Percentiles rank a stretch among this genome's conserved stretches.
phyloP scores from a whole-genome alignment of 2,888 invertebrate species.

The Lingula anatina region DNA sequence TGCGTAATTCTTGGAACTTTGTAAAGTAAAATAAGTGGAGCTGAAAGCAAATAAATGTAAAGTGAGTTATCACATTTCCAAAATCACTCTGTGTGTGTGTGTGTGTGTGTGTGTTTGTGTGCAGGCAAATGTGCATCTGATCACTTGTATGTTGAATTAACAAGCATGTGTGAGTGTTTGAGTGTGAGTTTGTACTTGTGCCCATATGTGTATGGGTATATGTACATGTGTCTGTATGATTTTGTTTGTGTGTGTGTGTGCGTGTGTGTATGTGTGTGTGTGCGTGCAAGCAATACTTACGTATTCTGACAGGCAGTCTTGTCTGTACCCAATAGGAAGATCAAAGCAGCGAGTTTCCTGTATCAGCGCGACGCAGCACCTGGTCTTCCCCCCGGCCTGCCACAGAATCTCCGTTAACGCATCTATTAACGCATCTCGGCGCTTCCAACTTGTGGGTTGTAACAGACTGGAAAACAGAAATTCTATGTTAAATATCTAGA shows the following conservation, averaged over 20 bases:
- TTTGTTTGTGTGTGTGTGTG: too few species aligned
- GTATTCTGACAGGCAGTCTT: conserved; percentile 72
- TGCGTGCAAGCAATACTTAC: conserved; percentile 50
- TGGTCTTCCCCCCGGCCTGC: conserved; percentile 62
- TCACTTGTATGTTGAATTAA: too few species aligned
- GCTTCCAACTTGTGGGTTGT: conserved; percentile 64
- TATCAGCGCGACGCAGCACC: conserved; percentile 31
- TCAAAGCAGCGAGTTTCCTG: conserved; percentile 47
- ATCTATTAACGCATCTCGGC: conserved; percentile 65
- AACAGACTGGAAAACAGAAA: conserved; percentile 61
- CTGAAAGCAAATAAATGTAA: conserved; percentile 54
- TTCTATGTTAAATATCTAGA: too few species aligned
- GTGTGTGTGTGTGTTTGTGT: too few species aligned
- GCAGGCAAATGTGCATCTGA: too few species aligned
- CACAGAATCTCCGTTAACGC: conserved; percentile 69
- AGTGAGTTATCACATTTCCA: too few species aligned
- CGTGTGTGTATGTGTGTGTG: too few species aligned
- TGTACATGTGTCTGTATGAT: too few species aligned
- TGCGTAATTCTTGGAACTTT: conserved; percentile 65
- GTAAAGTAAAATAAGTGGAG: conserved; percentile 68
- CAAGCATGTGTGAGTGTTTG: too few species aligned
- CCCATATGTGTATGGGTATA: too few species aligned
- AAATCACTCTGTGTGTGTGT: too few species aligned
- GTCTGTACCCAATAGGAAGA: conserved; percentile 62
- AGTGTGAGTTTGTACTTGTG: too few species aligned